phyloP scores from a whole-genome alignment of 2,888 invertebrate species.

The Tetanocera ferruginea region DNA sequence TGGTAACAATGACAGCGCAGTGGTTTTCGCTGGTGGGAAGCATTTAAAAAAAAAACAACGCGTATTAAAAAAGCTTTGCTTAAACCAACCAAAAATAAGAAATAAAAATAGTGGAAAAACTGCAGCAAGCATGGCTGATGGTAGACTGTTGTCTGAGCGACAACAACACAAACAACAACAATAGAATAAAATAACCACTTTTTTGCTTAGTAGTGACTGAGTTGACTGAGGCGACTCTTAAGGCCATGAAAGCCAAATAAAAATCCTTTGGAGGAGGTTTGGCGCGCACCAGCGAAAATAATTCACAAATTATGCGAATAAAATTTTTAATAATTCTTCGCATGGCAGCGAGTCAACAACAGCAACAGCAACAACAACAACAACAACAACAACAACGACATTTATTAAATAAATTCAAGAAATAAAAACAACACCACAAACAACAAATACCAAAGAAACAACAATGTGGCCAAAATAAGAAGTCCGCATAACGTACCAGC shows the following conservation, averaged over 20 bases:
- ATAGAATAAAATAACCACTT: conserved; percentile 10
- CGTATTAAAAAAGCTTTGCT: background rate
- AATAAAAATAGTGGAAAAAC: background rate
- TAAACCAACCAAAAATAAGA: background rate
- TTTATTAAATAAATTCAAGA: conserved; percentile 41
- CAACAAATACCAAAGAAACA: conserved; percentile 9
- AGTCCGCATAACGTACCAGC: conserved; percentile 2
- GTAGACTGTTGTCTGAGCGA: conserved; percentile 49
- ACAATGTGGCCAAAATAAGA: background rate
- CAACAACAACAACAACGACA: conserved; percentile 53
- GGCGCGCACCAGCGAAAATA: conserved; percentile 62
- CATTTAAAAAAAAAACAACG: background rate
- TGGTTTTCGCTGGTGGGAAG: background rate
- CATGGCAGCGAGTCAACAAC: conserved; percentile 58
- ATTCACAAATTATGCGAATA: conserved; percentile 70
- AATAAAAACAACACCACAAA: conserved; percentile 34
- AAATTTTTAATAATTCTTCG: conserved; percentile 67
- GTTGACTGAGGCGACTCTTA: background rate
- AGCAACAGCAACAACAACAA: conserved; percentile 48
- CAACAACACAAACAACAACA: conserved; percentile 38
- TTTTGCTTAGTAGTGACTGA: background rate
- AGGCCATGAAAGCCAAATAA: conserved; percentile 8
- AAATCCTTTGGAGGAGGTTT: conserved; percentile 55
- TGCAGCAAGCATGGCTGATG: background rate
- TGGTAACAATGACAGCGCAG: background rate